Conservation (phyloP, 1,140 invertebrate species). For the Protaetia brevitarsis region DNA sequence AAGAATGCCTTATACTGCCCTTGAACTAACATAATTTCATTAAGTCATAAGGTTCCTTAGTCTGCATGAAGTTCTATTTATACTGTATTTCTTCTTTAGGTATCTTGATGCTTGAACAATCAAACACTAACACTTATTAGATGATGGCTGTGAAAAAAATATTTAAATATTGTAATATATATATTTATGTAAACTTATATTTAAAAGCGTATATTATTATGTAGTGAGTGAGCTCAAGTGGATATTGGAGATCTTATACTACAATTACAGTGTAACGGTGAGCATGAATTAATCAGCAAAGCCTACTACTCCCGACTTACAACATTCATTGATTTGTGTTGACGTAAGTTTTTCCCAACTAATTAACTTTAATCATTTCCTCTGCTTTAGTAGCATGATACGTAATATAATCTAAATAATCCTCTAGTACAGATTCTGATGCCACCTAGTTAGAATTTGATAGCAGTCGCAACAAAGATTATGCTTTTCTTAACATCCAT, state of each 20-base stretch:
- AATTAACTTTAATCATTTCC: background rate
- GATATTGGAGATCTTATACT: slow-evolving; percentile 30
- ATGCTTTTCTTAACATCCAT: too few relatives aligned
- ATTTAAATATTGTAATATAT: slow-evolving; percentile 9
- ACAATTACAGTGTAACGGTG: slow-evolving; percentile 31
- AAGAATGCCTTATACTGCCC: background rate
- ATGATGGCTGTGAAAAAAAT: slow-evolving; percentile 36
- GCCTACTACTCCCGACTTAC: background rate
- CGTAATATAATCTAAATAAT: too few relatives aligned
- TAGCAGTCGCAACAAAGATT: too few relatives aligned
- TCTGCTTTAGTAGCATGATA: too few relatives aligned
- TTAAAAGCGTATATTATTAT: slow-evolving; percentile 26
- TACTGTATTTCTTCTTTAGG: slow-evolving; percentile 30
- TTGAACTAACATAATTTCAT: background rate
- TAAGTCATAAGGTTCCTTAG: background rate
- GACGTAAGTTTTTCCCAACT: background rate
- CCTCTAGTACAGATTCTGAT: too few relatives aligned
- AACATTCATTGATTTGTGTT: background rate
- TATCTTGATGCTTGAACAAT: slow-evolving; percentile 29
- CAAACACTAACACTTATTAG: slow-evolving; percentile 18
- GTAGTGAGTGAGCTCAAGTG: slow-evolving; percentile 31
- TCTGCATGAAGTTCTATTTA: slow-evolving; percentile 4
- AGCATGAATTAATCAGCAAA: slow-evolving; percentile 29
- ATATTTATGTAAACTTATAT: slow-evolving; percentile 18
- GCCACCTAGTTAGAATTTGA: too few relatives aligned